Evolutionary conservation across 2,888 invertebrate species (phyloP).

Genomic region (Calameuta pallipes): DNA sequence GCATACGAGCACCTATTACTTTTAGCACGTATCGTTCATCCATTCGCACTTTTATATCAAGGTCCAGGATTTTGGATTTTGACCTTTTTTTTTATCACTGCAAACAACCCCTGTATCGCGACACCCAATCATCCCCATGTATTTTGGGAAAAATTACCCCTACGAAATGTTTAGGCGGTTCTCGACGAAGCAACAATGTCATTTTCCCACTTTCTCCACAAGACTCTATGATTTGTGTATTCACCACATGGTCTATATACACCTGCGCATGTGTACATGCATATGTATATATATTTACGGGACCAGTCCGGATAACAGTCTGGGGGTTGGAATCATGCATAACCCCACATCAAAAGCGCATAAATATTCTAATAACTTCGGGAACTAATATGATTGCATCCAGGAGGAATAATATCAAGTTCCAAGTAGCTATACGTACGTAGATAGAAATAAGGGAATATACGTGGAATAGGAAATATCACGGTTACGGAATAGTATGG

Average conservation of each 20-base stretch:
- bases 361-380: conserved; percentile 58
- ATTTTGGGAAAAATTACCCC: too few species aligned
- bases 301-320: not conserved
- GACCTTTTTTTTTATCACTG: too few species aligned
- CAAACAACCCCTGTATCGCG: too few species aligned
- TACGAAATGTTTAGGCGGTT: too few species aligned
- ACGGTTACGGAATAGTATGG: not conserved
- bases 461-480: conserved; percentile 38
- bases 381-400: conserved; percentile 56
- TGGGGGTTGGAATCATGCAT: conserved; percentile 30
- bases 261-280: too few species aligned
- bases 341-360: conserved; percentile 32
- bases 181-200: conserved; percentile 6
- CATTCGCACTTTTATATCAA: too few species aligned
- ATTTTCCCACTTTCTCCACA: conserved; percentile 18
- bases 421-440: conserved; percentile 25
- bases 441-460: conserved; percentile 8
- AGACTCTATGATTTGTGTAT: conserved; percentile 14
- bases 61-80: too few species aligned
- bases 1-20: too few species aligned
- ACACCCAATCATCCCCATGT: too few species aligned
- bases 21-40: too few species aligned
- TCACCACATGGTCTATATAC: not conserved
- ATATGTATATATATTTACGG: too few species aligned
- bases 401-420: conserved; percentile 44